Conservation (phyloP, 1,140 invertebrate genomes). For the Drosophila varians region DNA sequence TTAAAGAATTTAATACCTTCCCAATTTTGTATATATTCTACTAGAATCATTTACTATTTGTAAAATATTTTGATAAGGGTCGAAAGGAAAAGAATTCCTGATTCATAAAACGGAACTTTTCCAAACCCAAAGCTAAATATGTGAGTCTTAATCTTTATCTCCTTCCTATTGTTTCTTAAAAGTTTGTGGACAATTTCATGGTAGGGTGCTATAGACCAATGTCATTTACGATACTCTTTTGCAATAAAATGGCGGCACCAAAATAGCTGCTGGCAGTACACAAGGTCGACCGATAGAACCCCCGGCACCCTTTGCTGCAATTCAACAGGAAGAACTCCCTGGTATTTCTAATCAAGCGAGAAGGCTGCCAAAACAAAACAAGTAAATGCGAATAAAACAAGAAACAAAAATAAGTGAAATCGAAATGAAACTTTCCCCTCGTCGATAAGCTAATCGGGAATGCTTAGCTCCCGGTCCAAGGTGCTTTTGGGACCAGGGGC, state of each 20-base stretch:
- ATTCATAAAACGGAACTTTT: too few relatives aligned
- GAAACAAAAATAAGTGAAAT: constrained; percentile 1
- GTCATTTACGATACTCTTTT: constrained; percentile 37
- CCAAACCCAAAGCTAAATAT: too few relatives aligned
- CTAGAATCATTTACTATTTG: too few relatives aligned
- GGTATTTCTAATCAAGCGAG: constrained; percentile 3
- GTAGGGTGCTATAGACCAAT: constrained; percentile 49
- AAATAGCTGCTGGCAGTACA: constrained; percentile 10
- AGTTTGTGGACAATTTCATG: too few relatives aligned
- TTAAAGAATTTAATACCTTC: too few relatives aligned
- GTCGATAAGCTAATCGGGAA: constrained; percentile 61
- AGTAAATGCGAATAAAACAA: not conserved
- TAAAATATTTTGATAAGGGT: too few relatives aligned
- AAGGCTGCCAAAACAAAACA: constrained; percentile 15
- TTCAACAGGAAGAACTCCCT: not conserved
- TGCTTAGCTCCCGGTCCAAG: constrained; percentile 53
- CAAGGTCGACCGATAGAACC: constrained; percentile 12
- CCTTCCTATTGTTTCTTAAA: too few relatives aligned
- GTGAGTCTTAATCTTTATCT: too few relatives aligned
- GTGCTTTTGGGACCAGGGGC: constrained; percentile 35
- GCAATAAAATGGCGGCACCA: constrained; percentile 17
- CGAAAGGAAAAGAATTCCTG: too few relatives aligned
- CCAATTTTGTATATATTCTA: too few relatives aligned
- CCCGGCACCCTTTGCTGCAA: not conserved
- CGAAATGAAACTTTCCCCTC: constrained; percentile 58